Evolutionary conservation across 2,113 vertebrate species (phyloP).

Genomic region (Paraplagusia blochii): DNA sequence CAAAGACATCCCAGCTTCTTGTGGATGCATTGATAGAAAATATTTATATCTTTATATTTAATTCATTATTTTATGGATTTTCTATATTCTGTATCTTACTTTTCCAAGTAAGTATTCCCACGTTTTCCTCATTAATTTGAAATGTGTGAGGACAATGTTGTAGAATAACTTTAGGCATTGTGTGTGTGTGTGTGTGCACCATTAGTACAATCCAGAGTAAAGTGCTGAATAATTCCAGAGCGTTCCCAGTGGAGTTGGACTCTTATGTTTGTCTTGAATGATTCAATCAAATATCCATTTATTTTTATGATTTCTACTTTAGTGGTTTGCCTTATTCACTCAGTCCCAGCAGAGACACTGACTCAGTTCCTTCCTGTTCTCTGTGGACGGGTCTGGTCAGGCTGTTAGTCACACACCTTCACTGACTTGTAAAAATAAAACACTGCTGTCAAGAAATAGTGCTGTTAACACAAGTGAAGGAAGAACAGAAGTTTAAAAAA

Average conservation of each 20-base stretch:
- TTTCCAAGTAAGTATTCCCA: no score
- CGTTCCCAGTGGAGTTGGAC: constrained; percentile 4
- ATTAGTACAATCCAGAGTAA: background rate
- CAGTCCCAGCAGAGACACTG: constrained; percentile 41
- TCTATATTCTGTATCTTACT: no score
- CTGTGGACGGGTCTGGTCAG: constrained; percentile 7
- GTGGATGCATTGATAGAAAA: no score
- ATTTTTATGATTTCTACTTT: constrained; percentile 35
- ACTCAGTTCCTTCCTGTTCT: constrained; percentile 58
- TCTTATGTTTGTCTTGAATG: constrained; percentile 19
- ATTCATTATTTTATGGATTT: no score
- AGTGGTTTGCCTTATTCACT: constrained; percentile 10
- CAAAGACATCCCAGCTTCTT: no score
- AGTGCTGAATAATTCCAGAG: background rate
- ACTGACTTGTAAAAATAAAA: constrained; percentile 20
- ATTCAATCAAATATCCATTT: constrained; percentile 41
- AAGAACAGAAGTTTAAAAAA: background rate
- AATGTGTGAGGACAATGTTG: no score
- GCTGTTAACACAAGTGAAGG: background rate
- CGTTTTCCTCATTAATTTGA: no score
- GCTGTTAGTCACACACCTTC: constrained; percentile 41
- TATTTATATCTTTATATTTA: no score
- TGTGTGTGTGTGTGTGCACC: no score
- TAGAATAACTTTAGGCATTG: no score
- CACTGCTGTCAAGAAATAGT: background rate